phyloP scores from a whole-genome alignment of 1,140 invertebrate species.

The Cataglyphis hispanica region DNA sequence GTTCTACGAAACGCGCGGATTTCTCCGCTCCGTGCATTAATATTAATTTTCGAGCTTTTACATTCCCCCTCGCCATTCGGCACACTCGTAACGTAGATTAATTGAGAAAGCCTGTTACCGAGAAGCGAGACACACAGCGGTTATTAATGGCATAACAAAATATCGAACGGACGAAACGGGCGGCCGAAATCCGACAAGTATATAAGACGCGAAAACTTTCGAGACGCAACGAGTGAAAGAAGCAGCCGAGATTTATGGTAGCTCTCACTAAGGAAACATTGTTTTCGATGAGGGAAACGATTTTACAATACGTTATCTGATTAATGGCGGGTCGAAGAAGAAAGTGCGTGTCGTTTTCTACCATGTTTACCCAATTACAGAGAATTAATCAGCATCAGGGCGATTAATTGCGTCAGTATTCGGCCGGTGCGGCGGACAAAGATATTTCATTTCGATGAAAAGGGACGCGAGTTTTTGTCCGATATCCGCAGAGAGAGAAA shows the following conservation, averaged over 20 bases:
- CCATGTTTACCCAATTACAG: constrained; percentile 52
- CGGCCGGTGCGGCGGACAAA: constrained; percentile 15
- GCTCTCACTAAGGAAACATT: constrained; percentile 31
- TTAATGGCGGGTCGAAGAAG: constrained; percentile 44
- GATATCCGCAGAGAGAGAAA: not conserved
- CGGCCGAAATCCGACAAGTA: constrained; percentile 57
- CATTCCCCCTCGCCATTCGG: constrained; percentile 70
- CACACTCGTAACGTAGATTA: constrained; percentile 78
- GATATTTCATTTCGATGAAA: constrained; percentile 60
- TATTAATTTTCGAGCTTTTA: constrained; percentile 77
- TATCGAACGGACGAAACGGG: constrained; percentile 61
- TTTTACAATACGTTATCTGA: constrained; percentile 26
- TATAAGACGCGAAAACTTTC: constrained; percentile 71
- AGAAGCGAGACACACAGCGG: constrained; percentile 71
- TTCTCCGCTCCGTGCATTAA: constrained; percentile 70
- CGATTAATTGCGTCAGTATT: constrained; percentile 54
- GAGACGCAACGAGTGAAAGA: constrained; percentile 59
- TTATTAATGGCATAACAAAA: constrained; percentile 78
- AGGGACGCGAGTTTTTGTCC: constrained; percentile 38
- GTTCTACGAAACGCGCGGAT: constrained; percentile 53
- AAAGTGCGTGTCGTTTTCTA: constrained; percentile 40
- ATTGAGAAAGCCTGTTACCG: constrained; percentile 76
- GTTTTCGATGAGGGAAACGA: constrained; percentile 33
- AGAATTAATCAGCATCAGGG: constrained; percentile 46
- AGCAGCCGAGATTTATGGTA: constrained; percentile 66